Base-by-base conservation (phyloP, 2,888 invertebrate genomes). In the Mechanitis messenoides region DNA sequence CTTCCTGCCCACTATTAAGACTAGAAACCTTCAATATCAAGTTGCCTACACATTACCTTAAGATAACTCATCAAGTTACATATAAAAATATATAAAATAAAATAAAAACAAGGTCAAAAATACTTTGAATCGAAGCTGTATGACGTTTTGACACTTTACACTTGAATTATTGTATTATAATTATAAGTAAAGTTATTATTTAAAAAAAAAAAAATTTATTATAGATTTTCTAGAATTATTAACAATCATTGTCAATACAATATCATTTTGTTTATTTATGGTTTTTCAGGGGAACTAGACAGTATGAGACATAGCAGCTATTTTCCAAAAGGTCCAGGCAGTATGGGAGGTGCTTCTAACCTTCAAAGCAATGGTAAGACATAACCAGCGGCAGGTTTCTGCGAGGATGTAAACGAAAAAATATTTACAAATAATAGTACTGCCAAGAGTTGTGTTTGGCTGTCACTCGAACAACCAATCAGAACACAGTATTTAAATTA, bases 251-350 rank as follows among this genome's bases (percentile, higher is more conserved):
- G 6, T 50, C 7, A 7, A 31, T 50, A 1, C 2, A 6, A 7
- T 50, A n/a, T 31, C 6, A 50, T 50, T 31, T 50, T 50, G 31
- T 42, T 46, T 33, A 45, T 55, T 61, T 61, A 58, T 72, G 68
- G 45, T 70, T 85, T 20, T 83, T 55, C 82, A 91, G 93, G 88
- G 76, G 93, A 92, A 83, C 82, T 93, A 76, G 92, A 92, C 74
- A 90, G 87, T 76, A 81, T 92, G 76, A 90, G 92, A 79, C 92
- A 90, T 72, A 89, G 91, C 73, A 84, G 86, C 70, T 87, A 89
- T 73, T 88, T 92, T 86, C 79, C 83, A 64, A 91, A 91, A 68
- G 84, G 85, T 28, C 76, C 87, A 1, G 73, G 85, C n/a, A 84
- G 78, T 62, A 71, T 85, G 58, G 87, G 86, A 28, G 78, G 78